Percentiles rank a stretch among this genome's conserved stretches.
phyloP scores from a whole-genome alignment of 2,888 invertebrate genomes.

The Heliconius cydno region DNA sequence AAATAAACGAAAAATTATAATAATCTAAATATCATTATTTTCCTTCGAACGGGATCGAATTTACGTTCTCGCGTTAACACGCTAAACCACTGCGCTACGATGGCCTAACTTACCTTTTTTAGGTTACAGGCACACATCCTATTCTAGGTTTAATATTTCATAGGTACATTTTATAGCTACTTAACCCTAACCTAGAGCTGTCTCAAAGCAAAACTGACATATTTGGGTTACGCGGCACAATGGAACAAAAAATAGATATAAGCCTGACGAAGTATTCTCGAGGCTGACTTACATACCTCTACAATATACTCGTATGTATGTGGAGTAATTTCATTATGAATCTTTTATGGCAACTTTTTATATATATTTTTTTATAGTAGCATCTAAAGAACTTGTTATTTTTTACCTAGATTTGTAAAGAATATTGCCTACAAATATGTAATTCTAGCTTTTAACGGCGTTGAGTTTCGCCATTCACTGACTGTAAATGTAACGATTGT shows the following conservation, averaged over 20 bases:
- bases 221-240: conserved; percentile 47
- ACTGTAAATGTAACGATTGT: too few relatives aligned
- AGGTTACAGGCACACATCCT: not conserved
- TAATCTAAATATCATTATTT: not conserved
- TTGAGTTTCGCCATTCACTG: not conserved
- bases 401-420: not conserved
- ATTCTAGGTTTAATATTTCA: conserved; percentile 5
- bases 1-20: not conserved
- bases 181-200: conserved; percentile 40
- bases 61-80: too few relatives aligned
- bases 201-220: conserved; percentile 42
- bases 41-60: not conserved
- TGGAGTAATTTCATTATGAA: conserved; percentile 11
- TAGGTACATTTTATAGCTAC: conserved; percentile 30
- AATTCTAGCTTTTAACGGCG: not conserved
- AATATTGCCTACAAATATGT: not conserved
- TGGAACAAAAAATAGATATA: conserved; percentile 44
- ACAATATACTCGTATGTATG: not conserved
- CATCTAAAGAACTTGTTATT: not conserved
- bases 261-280: conserved; percentile 36
- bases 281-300: conserved; percentile 20
- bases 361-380: not conserved
- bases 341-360: not conserved
- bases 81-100: not conserved
- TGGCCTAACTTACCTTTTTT: not conserved